Evolutionary conservation across 2,113 vertebrate genomes (phyloP).

Genomic region (Campylomormyrus numenius): DNA sequence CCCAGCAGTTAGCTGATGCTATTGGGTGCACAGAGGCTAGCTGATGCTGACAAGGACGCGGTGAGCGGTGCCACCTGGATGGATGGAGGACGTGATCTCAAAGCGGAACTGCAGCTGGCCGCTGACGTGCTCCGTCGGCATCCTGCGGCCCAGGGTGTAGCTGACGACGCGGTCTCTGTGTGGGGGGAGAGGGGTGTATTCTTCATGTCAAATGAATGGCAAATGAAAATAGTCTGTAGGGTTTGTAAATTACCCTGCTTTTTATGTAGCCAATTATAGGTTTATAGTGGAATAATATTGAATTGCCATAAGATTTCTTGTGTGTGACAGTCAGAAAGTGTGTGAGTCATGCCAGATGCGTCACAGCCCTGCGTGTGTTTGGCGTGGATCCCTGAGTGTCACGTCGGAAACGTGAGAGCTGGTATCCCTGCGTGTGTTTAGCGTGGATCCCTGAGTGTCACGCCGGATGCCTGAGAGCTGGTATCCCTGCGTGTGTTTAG

Average conservation of each 20-base stretch:
- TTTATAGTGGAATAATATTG: neutral
- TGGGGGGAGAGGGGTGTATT: conserved; percentile 33
- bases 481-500: no score
- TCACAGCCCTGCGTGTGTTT: no score
- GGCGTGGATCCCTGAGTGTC: no score
- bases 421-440: no score
- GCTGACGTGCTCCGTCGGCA: conserved; percentile 84
- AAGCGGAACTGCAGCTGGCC: conserved; percentile 85
- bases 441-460: no score
- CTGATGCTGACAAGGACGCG: neutral
- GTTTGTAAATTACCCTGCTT: neutral
- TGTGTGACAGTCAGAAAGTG: neutral
- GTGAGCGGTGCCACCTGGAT: conserved; percentile 61
- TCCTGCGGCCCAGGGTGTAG: conserved; percentile 76
- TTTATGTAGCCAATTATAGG: no score
- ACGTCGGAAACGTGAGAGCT: no score
- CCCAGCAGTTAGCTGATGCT: neutral
- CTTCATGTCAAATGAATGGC: neutral
- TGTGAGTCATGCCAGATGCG: neutral
- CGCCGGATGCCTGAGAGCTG: neutral
- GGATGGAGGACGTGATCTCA: conserved; percentile 84
- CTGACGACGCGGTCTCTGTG: conserved; percentile 80
- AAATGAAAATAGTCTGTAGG: neutral
- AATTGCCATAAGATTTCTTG: neutral
- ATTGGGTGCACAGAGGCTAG: neutral